phyloP scores from a whole-genome alignment of 2,888 invertebrate genomes.

The Latrodectus elegans region DNA sequence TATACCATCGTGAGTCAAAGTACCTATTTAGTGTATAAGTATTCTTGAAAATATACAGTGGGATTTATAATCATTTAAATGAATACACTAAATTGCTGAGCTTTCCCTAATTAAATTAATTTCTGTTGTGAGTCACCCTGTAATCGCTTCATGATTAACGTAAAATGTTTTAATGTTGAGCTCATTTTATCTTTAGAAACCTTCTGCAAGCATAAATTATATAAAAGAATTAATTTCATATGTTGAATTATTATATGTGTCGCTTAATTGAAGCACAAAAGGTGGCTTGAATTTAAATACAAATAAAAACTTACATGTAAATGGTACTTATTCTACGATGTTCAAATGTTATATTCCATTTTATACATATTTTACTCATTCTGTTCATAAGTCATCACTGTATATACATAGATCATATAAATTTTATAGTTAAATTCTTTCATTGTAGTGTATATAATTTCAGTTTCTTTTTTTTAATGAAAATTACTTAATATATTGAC shows the following conservation, averaged over 20 bases:
- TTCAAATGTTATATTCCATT: slow-evolving; percentile 60
- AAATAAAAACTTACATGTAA: background rate
- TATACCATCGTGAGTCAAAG: slow-evolving; percentile 67
- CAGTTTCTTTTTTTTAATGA: slow-evolving; percentile 38
- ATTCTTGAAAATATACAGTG: background rate
- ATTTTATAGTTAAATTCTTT: slow-evolving; percentile 67
- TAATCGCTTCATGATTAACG: too few species aligned
- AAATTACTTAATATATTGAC: slow-evolving; percentile 54
- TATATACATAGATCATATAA: slow-evolving; percentile 68
- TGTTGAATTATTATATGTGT: too few species aligned
- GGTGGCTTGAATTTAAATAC: too few species aligned
- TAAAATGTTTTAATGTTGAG: too few species aligned
- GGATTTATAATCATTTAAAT: background rate
- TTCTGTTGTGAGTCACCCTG: too few species aligned
- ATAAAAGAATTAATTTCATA: too few species aligned
- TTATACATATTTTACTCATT: slow-evolving; percentile 67
- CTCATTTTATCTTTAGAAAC: too few species aligned
- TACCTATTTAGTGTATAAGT: slow-evolving; percentile 40
- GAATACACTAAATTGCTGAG: too few species aligned
- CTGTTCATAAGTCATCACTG: slow-evolving; percentile 68
- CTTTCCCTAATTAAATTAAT: too few species aligned
- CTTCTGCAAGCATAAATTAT: too few species aligned
- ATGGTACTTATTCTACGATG: background rate
- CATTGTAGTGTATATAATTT: slow-evolving; percentile 68
- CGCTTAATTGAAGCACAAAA: too few species aligned